A percentile compares a stretch with the other conserved stretches of the same genome.
Evolutionary conservation across 1,140 invertebrate genomes (phyloP).

Genomic region (Cheumatopsyche charites): DNA sequence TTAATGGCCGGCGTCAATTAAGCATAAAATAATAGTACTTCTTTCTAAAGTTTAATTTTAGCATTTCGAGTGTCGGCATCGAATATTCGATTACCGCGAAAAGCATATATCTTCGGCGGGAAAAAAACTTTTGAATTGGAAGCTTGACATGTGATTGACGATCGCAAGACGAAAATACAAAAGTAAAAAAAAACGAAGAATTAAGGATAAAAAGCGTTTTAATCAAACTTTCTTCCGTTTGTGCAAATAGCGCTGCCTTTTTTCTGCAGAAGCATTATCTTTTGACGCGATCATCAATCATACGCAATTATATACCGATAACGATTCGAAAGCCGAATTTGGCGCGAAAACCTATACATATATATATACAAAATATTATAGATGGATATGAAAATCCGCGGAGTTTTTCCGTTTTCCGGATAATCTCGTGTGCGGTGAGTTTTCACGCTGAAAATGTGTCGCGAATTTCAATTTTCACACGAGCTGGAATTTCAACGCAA

Average conservation of each 20-base stretch:
- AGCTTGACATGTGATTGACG: constrained; percentile 13
- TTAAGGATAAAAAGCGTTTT: constrained; percentile 13
- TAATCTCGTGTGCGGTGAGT: background rate
- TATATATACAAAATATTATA: too few relatives aligned
- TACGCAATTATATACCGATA: constrained; percentile 5
- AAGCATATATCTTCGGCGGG: too few relatives aligned
- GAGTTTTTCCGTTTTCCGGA: background rate
- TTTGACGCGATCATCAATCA: constrained; percentile 16
- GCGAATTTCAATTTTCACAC: constrained; percentile 11
- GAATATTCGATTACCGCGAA: too few relatives aligned
- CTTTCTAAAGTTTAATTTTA: too few relatives aligned
- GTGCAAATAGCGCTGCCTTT: background rate
- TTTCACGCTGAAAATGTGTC: background rate
- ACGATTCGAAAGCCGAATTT: background rate
- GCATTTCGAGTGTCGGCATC: too few relatives aligned
- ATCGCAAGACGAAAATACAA: background rate
- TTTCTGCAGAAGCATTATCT: too few relatives aligned
- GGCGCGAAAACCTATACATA: background rate
- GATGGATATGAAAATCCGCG: background rate
- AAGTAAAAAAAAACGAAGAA: background rate
- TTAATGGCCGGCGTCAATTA: too few relatives aligned
- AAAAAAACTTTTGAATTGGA: constrained; percentile 5
- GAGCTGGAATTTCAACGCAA: background rate
- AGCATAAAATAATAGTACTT: too few relatives aligned
- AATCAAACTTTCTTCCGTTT: constrained; percentile 13